Base-by-base conservation (phyloP, 2,797 vertebrate species). In the Mycteria americana region DNA sequence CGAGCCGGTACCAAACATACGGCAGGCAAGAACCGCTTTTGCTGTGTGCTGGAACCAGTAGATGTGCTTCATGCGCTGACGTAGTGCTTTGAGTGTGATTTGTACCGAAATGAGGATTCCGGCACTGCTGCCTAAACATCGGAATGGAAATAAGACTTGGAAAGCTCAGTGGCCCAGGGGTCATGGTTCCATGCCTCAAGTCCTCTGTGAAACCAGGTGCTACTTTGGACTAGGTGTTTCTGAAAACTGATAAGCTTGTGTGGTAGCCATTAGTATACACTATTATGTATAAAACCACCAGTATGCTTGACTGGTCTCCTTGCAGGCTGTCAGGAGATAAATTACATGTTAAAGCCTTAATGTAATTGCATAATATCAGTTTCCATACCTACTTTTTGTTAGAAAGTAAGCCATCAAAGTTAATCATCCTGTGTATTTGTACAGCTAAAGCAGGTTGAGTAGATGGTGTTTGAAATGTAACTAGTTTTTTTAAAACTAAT, bases 101-200 rank as follows among this genome's bases (percentile, higher is more conserved):
- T 65, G 19, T 65, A 33, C 64, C 1, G 6, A 45, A 45, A 10
- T 39, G 39, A 51, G 41, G 59, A 37, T 80, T 86, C 27, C 27
- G 82, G 23, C 10, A 13, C n/a, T 72, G 35, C 33, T 80, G 43
- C 35, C 37, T 41, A 5, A 62, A 30, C 7, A 9, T 3, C 0
- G 0, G 57, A 13, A 1, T 65, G 45, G 74, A 78, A 84, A 13
- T 50, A 37, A 62, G 50, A 31, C 35, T 68, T 25, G 18, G 30
- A 77, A 68, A 68, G 28, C 43, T 53, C 28, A 24, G 18, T 43
- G 39, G 39, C 46, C 27, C 5, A 7, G 41, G 15, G 22, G 11
- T 53, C 0, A 0, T 13, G 23, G 9, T 54, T 86, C n/a, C 2
- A 0, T 53, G 23, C 21, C 17, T 64, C 1, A 6, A 63, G 16